Evolutionary conservation across 2,797 vertebrate genomes (phyloP).

Genomic region (Enteromius viviparus): DNA sequence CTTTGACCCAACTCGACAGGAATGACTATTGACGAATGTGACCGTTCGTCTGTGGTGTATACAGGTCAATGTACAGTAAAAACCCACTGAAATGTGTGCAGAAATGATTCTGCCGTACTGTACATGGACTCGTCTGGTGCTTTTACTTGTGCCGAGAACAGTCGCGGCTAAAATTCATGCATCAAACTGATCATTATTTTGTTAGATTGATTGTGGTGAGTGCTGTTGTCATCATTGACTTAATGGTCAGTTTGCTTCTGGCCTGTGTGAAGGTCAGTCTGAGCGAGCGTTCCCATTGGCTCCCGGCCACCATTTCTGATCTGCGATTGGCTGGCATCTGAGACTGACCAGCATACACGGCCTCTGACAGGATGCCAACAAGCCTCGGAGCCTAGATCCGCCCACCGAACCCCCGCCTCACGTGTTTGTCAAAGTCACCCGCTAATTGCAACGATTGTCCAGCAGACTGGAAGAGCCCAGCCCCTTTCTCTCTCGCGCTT

Average conservation of each 20-base stretch:
- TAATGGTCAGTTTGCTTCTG: constrained; percentile 82
- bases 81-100: background rate
- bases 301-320: constrained; percentile 79
- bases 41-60: constrained; percentile 1
- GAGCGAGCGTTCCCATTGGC: constrained; percentile 84
- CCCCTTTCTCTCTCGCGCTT: constrained; percentile 42
- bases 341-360: constrained; percentile 76
- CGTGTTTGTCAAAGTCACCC: constrained; percentile 74
- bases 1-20: constrained; percentile 3
- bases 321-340: constrained; percentile 81
- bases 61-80: constrained; percentile 27
- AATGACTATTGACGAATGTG: constrained; percentile 1
- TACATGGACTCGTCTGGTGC: background rate
- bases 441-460: constrained; percentile 81
- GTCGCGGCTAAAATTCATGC: constrained; percentile 20
- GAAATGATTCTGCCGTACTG: background rate
- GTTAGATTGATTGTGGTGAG: constrained; percentile 86
- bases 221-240: constrained; percentile 84
- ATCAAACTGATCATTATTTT: constrained; percentile 65
- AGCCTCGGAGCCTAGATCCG: constrained; percentile 60
- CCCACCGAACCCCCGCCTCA: constrained; percentile 62
- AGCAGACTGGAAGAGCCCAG: constrained; percentile 73
- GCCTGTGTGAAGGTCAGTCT: constrained; percentile 88
- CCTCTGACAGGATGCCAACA: constrained; percentile 77
- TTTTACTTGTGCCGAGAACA: constrained; percentile 6